Evolutionary conservation across 2,113 vertebrate species (phyloP), one percentile per base, ranked within the genome.

Genomic region (Lepidothrix coronata): DNA sequence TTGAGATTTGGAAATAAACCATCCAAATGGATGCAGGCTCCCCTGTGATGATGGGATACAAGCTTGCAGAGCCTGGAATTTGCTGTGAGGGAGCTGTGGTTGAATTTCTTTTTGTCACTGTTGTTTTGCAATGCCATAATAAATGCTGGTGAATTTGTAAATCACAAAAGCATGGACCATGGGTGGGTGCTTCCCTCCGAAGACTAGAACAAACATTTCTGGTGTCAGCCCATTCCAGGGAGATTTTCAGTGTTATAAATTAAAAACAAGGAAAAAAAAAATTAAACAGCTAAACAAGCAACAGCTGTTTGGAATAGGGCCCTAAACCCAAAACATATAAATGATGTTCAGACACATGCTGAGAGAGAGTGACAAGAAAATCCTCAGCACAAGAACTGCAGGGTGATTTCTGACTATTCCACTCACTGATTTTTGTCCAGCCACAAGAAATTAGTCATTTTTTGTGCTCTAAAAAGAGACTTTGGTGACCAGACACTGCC

Each of bases 231-330:
- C 41, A 54, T 87, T 82, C 66, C 88, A 92, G 61, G 39, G 88
- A 78, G 72, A 78, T 57, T 90, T 88, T 94, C 65, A 89, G 30
- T 72, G 57, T 24, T 86, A 57, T 46, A 93, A 94, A 95, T 86
- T 48, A 20, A 84, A 83, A 91, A 80, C 30, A 43, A 61, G 24
- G 14, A 31, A 11, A 43, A 43, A 17, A n/a, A 12, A 48, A 43
- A 20, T 19, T 43, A 31, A 3, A 63, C 66, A 66, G 10, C 71
- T 63, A 74, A 96, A 95, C 44, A 75, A 95, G 73, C 24, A 91
- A 39, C 95, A 97, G 73, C 94, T 97, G 95, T 62, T 96, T 96
- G 96, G 93, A 91, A 54, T 44, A 1, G 1, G 35, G 76, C 91
- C 96, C 76, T 78, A 57, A 78, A 66, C 72, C 57, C 41, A 8